Conservation (phyloP, 2,113 vertebrate genomes). For the Gadus chalcogrammus region DNA sequence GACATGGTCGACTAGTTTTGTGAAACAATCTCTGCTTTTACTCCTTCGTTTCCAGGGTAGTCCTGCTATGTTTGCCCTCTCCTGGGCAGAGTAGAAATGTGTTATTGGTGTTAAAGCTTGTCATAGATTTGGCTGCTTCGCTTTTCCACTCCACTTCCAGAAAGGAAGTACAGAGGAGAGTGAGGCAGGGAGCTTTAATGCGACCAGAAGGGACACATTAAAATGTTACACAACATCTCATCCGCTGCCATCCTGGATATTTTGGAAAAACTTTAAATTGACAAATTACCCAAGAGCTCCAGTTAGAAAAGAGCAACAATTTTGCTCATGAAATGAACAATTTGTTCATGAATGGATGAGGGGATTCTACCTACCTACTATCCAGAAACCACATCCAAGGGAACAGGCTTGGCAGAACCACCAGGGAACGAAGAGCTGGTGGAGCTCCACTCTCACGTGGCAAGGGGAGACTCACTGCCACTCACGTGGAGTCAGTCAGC, state of each 20-base stretch:
- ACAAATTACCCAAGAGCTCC: too few relatives aligned
- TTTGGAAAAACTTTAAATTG: background rate
- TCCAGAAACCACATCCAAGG: too few relatives aligned
- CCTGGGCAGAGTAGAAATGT: conserved; percentile 36
- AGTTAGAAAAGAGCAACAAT: too few relatives aligned
- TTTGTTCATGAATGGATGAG: background rate
- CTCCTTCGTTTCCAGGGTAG: conserved; percentile 16
- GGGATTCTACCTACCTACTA: too few relatives aligned
- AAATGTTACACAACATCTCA: conserved; percentile 39
- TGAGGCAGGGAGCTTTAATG: conserved; percentile 36
- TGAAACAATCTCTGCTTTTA: conserved; percentile 6
- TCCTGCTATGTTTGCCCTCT: conserved; percentile 29
- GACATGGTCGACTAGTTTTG: background rate
- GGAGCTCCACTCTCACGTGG: too few relatives aligned
- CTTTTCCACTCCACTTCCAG: conserved; percentile 50
- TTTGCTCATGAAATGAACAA: background rate
- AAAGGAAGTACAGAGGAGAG: conserved; percentile 16
- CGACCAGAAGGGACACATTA: conserved; percentile 46
- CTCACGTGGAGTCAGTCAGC: too few relatives aligned
- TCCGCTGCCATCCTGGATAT: conserved; percentile 1
- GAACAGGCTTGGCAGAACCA: too few relatives aligned
- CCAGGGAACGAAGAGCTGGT: too few relatives aligned
- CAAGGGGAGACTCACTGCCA: too few relatives aligned
- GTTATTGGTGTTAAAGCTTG: conserved; percentile 51
- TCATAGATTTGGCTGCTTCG: conserved; percentile 51